Evolutionary conservation across 2,888 invertebrate species (phyloP), one percentile per base, ranked within the genome.

Genomic region (Hemaris fuciformis): DNA sequence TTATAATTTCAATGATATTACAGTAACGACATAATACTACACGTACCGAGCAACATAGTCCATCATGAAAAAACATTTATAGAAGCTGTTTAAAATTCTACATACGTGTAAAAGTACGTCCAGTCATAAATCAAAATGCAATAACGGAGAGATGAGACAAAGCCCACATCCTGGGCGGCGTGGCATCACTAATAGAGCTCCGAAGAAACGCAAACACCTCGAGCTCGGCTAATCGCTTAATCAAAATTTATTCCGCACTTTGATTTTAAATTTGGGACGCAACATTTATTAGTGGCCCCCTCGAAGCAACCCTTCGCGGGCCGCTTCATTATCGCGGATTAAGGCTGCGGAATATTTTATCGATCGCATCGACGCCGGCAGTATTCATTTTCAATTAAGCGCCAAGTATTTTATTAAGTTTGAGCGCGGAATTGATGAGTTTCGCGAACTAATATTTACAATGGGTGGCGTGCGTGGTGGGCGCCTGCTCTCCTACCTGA

Each of bases 301-400:
- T 86, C 84, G 75, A 81, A 81, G 83, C 88, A 90, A 88, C 90
- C 91, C 90, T 91, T 89, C 88, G 87, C 83, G 81, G 81, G 80
- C 77, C 79, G 85, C 86, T 91, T 92, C 91, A 92, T 92, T 91
- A 92, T 91, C 91, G 89, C 82, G 92, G 92, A 92, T 92, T 92
- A 92, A 89, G 84, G 86, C 89, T 89, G 90, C 80, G 91, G 91
- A 89, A 91, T 91, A 91, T 90, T 91, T 88, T 87, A 91, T 91
- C 91, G 92, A 92, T 91, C 91, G 85, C 78, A 82, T 85, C 83
- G 81, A 79, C 79, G 77, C 75, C 74, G 82, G 84, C 87, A 88
- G 91, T 91, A 92, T 91, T 92, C 92, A 91, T 92, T 92, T 92
- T 92, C 92, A 92, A 92, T 92, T 91, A 92, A 91, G 91, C 90